Evolutionary conservation across 1,140 invertebrate species (phyloP).

Genomic region (Rhyzopertha dominica): DNA sequence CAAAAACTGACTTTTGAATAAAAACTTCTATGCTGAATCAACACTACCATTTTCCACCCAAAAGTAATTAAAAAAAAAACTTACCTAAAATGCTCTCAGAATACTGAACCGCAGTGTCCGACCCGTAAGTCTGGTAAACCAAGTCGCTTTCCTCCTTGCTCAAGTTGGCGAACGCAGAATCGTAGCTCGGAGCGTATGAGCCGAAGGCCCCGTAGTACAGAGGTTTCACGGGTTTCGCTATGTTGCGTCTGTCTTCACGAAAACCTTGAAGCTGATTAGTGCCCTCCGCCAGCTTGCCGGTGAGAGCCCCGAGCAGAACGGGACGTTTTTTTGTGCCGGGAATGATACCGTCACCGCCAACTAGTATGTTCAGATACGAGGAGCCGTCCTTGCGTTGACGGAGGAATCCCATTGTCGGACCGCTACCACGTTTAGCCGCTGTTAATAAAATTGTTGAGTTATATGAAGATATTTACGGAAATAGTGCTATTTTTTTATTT

Average conservation of each 20-base stretch:
- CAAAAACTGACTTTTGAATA: too few species aligned
- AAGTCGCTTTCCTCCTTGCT: slow-evolving; percentile 91
- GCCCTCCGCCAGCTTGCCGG: slow-evolving; percentile 77
- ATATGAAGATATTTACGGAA: slow-evolving; percentile 3
- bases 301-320: slow-evolving; percentile 72
- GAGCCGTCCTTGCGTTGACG: slow-evolving; percentile 75
- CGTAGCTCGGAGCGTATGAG: slow-evolving; percentile 91
- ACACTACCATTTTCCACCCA: too few species aligned
- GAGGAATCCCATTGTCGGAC: slow-evolving; percentile 72
- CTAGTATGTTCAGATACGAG: slow-evolving; percentile 83
- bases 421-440: slow-evolving; percentile 22
- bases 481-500: too few species aligned
- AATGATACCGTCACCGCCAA: slow-evolving; percentile 68
- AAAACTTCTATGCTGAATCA: too few species aligned
- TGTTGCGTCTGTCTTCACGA: slow-evolving; percentile 83
- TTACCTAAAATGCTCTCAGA: slow-evolving; percentile 65
- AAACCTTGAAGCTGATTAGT: slow-evolving; percentile 59
- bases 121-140: slow-evolving; percentile 86
- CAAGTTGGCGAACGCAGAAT: slow-evolving; percentile 91
- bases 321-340: slow-evolving; percentile 69
- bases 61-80: not conserved
- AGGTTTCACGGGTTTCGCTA: slow-evolving; percentile 84
- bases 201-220: slow-evolving; percentile 92
- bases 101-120: slow-evolving; percentile 82
- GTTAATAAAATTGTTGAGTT: slow-evolving; percentile 1